Evolutionary conservation across 2,888 invertebrate genomes (phyloP), one percentile per base, ranked within the genome.

Genomic region (Anticlea derivata): DNA sequence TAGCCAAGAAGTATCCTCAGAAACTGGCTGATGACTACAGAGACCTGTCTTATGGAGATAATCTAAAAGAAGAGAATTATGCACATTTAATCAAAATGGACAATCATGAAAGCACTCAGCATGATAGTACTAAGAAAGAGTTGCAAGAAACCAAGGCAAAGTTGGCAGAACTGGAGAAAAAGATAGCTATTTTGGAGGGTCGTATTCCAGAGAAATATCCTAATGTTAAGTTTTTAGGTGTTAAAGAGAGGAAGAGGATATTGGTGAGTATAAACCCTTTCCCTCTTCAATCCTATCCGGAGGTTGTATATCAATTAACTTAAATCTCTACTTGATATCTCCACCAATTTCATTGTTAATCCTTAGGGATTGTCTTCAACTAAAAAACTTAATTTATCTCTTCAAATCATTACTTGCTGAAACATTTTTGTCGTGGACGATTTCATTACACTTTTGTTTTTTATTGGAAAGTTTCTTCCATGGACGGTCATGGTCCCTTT

Each of bases 241-340:
- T 98, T 78, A 95, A 97, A 73, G 95, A 96, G 63, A 93, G 99
- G 47, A 98, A 97, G 80, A 92, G 99, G 61, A 98, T 99, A 70
- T 87, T 99, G 87, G 96, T 98, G 75, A 85, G 88, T 52, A 29
- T 4, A 7, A 8, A 24, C 8, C 12, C 22, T 13, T n/a, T n/a
- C n/a, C n/a, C n/a, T n/a, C n/a, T n/a, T n/a, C n/a, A n/a, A n/a
- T n/a, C n/a, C n/a, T n/a, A n/a, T n/a, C n/a, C n/a, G n/a, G n/a
- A n/a, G n/a, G n/a, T n/a, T n/a, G n/a, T n/a, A n/a, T n/a, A n/a
- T n/a, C n/a, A n/a, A n/a, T n/a, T n/a, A n/a, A n/a, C n/a, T n/a
- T n/a, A n/a, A n/a, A n/a, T n/a, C n/a, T n/a, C n/a, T n/a, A n/a
- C n/a, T n/a, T n/a, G n/a, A n/a, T n/a, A n/a, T n/a, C n/a, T n/a